phyloP scores from a whole-genome alignment of 1,140 invertebrate species.

The Andricus grossulariae region DNA sequence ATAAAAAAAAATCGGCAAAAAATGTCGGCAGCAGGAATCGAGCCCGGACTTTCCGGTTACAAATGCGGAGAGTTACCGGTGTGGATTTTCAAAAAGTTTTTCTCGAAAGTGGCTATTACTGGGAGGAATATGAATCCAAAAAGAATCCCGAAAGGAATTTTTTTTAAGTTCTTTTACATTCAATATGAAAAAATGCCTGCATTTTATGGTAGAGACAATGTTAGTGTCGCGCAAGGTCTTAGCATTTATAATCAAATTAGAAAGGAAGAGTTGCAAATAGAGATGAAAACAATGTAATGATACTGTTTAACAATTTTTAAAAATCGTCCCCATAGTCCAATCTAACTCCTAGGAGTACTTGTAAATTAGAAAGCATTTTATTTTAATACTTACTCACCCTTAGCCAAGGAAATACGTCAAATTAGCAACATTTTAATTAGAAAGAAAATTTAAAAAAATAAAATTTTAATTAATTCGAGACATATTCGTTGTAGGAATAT shows the following conservation, averaged over 20 bases:
- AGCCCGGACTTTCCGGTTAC: too few species aligned
- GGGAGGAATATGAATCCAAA: too few species aligned
- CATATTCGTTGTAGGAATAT: neutral
- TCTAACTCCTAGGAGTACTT: neutral
- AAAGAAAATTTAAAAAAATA: too few species aligned
- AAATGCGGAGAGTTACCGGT: too few species aligned
- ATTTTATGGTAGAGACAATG: slow-evolving; percentile 58
- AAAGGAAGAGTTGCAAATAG: slow-evolving; percentile 18
- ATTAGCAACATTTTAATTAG: neutral
- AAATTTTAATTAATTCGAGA: neutral
- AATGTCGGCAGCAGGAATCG: too few species aligned
- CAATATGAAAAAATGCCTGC: neutral
- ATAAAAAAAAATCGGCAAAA: too few species aligned
- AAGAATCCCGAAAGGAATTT: too few species aligned
- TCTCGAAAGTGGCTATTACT: too few species aligned
- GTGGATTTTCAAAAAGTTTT: too few species aligned
- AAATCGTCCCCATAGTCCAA: slow-evolving; percentile 1
- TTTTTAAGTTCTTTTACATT: neutral
- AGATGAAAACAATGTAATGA: neutral
- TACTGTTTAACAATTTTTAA: slow-evolving; percentile 5
- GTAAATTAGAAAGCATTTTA: slow-evolving; percentile 18
- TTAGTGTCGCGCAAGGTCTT: slow-evolving; percentile 44
- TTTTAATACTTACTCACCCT: neutral
- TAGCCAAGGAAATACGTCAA: slow-evolving; percentile 6
- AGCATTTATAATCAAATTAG: slow-evolving; percentile 65